Evolutionary conservation across 2,888 invertebrate genomes (phyloP).

Genomic region (Acheta domesticus): DNA sequence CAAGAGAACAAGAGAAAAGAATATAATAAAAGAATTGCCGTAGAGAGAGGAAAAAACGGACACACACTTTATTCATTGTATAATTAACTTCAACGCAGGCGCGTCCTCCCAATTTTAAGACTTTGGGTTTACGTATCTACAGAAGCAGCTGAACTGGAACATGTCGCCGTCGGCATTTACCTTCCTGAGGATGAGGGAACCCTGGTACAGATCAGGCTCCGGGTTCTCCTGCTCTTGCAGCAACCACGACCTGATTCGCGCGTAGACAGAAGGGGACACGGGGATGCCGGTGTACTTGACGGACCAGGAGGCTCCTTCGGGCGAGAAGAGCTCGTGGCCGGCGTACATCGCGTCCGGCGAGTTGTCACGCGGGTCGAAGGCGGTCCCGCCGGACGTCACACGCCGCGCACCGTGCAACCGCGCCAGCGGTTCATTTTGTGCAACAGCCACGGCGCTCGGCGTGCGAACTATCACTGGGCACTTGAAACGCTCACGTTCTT

Average conservation of each 20-base stretch:
- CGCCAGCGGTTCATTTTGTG: not conserved
- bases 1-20: no score
- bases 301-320: constrained; percentile 21
- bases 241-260: constrained; percentile 35
- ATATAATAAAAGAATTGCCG: no score
- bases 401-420: not conserved
- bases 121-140: no score
- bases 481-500: not conserved
- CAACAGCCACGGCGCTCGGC: not conserved
- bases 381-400: not conserved
- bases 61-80: no score
- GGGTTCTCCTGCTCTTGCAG: constrained; percentile 31
- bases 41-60: no score
- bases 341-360: not conserved
- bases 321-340: constrained; percentile 27
- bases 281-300: constrained; percentile 25
- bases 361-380: not conserved
- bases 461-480: not conserved
- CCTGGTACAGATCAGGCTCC: constrained; percentile 33
- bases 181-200: constrained; percentile 32
- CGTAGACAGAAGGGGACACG: constrained; percentile 35
- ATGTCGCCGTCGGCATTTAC: constrained; percentile 22
- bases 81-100: no score
- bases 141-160: no score
- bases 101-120: no score